phyloP scores from a whole-genome alignment of 2,888 invertebrate genomes.

The Entomobrya proxima region DNA sequence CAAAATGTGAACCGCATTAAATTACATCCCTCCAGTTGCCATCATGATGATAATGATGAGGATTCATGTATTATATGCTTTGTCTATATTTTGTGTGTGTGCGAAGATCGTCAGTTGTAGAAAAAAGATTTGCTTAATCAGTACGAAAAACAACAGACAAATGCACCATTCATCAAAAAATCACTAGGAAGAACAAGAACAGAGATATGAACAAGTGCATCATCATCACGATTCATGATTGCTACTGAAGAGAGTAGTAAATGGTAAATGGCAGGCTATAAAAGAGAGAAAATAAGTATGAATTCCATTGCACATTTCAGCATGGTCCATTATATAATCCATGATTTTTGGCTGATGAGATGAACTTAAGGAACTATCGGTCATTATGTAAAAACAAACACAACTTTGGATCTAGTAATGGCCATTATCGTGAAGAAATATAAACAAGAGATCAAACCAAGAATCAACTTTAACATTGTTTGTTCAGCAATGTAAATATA shows the following conservation, averaged over 20 bases:
- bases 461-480: neutral
- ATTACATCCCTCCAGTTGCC: constrained; percentile 22
- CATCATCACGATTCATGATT: neutral
- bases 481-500: neutral
- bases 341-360: no score
- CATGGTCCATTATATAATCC: no score
- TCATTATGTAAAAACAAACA: neutral
- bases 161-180: constrained; percentile 13
- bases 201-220: neutral
- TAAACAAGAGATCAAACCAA: neutral
- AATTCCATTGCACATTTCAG: no score
- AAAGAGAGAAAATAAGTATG: no score
- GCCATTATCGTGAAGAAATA: no score
- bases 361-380: neutral
- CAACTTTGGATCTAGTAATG: no score
- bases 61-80: no score
- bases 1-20: constrained; percentile 58
- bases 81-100: neutral
- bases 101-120: neutral
- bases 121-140: constrained; percentile 39
- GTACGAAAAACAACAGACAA: constrained; percentile 4
- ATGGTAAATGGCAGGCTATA: no score
- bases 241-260: no score
- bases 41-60: no score
- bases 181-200: neutral